Percentiles rank a stretch among this genome's conserved stretches.
Evolutionary conservation across 1,140 invertebrate genomes (phyloP).

Genomic region (Panagrolaimus sp.): DNA sequence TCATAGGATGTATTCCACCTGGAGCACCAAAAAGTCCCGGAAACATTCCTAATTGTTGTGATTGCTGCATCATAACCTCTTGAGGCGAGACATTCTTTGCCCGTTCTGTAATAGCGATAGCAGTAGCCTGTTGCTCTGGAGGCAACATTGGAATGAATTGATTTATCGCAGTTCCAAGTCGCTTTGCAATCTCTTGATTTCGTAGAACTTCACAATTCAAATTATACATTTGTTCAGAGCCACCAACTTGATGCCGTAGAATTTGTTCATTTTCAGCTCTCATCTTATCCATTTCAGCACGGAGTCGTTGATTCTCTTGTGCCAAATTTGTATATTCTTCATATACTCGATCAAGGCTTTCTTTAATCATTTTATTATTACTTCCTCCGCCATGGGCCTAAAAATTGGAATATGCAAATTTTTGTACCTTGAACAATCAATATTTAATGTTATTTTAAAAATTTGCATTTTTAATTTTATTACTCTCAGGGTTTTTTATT

Average conservation of each 20-base stretch:
- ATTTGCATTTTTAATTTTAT: no score
- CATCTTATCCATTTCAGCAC: not conserved
- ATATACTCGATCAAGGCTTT: no score
- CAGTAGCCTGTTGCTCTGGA: conserved; percentile 86
- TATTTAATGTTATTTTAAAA: no score
- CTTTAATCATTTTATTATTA: no score
- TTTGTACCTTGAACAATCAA: no score
- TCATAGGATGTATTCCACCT: conserved; percentile 24
- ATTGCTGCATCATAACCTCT: conserved; percentile 33
- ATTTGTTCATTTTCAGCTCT: not conserved
- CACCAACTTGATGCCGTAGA: conserved; percentile 1
- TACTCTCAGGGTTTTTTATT: no score
- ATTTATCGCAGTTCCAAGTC: not conserved
- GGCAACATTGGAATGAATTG: conserved; percentile 70
- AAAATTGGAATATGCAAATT: no score
- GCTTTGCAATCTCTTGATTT: not conserved
- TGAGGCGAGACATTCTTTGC: conserved; percentile 89
- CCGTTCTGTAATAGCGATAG: conserved; percentile 91
- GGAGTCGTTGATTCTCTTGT: not conserved
- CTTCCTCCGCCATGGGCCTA: no score
- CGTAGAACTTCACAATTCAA: conserved; percentile 2
- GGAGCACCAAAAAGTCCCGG: conserved; percentile 30
- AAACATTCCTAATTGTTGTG: conserved; percentile 45
- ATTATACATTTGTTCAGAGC: not conserved
- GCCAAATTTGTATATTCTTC: no score